These are phyloP conservation scores for Epinephelus malabaricus DNA, from an alignment of 2,797 vertebrate genomes.

Conservation along the genomic window DNA sequence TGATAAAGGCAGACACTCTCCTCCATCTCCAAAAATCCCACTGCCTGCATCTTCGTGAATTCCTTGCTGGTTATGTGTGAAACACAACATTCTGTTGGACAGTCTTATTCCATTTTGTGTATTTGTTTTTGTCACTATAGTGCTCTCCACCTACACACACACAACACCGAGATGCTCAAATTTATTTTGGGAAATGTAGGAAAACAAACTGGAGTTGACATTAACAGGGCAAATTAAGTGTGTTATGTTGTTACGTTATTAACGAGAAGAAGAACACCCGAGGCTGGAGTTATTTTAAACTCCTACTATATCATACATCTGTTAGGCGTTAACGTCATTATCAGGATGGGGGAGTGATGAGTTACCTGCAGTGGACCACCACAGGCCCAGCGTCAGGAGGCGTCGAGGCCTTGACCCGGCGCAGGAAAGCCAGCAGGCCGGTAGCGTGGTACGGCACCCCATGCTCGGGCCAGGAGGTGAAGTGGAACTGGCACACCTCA, in stretches of 20 bases:
- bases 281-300: neutral
- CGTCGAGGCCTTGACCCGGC: conserved; percentile 94
- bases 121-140: conserved; percentile 10
- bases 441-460: conserved; percentile 96
- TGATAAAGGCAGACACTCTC: neutral
- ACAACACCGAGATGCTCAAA: neutral
- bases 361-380: conserved; percentile 97
- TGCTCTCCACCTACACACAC: conserved; percentile 21
- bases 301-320: neutral
- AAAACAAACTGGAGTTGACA: conserved; percentile 7
- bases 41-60: neutral
- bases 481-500: conserved; percentile 97
- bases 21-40: neutral
- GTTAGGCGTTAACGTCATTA: neutral
- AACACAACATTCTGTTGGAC: conserved; percentile 11
- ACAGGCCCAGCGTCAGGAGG: conserved; percentile 93
- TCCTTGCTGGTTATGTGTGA: conserved; percentile 13
- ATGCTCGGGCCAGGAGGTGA: conserved; percentile 96
- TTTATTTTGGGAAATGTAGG: conserved; percentile 23
- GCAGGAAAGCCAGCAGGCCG: conserved; percentile 94
- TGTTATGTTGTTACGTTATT: neutral
- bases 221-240: neutral
- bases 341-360: rapidly evolving
- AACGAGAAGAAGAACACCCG: neutral
- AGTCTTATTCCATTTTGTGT: neutral